Evolutionary conservation across 2,113 vertebrate genomes (phyloP).

Genomic region (Corynorhinus townsendii): DNA sequence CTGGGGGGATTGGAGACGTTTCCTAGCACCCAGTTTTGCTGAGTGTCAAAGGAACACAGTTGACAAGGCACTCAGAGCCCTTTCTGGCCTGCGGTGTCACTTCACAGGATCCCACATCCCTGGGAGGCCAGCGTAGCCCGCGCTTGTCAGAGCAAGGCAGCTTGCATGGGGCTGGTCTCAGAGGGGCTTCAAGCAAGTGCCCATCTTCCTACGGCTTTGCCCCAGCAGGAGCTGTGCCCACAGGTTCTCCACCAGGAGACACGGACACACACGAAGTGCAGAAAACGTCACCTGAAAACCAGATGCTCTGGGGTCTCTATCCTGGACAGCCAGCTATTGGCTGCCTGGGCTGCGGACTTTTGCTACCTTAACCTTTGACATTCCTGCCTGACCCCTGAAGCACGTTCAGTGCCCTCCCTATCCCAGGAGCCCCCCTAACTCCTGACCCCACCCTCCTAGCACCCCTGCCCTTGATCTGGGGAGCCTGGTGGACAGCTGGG

Average conservation of each 20-base stretch:
- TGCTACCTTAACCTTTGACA: neutral
- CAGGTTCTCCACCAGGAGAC: neutral
- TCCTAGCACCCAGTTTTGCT: neutral
- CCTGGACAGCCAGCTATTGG: neutral
- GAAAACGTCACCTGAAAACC: neutral
- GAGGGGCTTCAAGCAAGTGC: rapidly evolving
- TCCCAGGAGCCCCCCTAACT: neutral
- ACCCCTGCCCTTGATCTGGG: neutral
- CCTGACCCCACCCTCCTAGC: neutral
- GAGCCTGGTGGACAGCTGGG: neutral
- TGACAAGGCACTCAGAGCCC: neutral
- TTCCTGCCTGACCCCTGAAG: neutral
- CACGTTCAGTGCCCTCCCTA: neutral
- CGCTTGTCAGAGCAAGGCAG: neutral
- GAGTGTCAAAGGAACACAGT: too few relatives aligned
- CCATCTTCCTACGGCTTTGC: neutral
- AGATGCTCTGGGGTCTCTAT: neutral
- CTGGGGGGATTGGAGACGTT: neutral
- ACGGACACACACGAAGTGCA: neutral
- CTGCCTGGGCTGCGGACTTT: neutral
- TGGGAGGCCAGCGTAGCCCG: rapidly evolving
- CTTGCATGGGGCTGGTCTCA: neutral
- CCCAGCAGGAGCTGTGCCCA: too few relatives aligned
- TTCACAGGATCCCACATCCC: neutral
- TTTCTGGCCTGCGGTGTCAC: rapidly evolving